Evolutionary conservation across 2,113 vertebrate genomes (phyloP).

Genomic region (Urocolius indicus): DNA sequence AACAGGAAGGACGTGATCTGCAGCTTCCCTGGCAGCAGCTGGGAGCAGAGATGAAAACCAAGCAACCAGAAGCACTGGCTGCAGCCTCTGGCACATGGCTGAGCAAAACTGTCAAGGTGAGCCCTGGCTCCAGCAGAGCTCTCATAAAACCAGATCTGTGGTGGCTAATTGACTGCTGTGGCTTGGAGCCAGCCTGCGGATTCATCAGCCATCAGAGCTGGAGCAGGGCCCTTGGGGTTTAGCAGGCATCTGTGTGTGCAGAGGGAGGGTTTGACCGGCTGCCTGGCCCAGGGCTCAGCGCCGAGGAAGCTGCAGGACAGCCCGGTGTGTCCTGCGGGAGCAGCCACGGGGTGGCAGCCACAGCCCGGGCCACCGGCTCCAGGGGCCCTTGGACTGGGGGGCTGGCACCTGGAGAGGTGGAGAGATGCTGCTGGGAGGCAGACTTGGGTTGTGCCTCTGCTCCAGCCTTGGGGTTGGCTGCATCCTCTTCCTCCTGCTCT

Average conservation of each 20-base stretch:
- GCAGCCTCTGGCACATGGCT: not conserved
- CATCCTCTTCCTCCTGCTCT: not conserved
- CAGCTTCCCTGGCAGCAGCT: not conserved
- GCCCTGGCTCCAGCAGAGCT: not conserved
- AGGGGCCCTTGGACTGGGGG: no score
- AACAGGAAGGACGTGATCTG: not conserved
- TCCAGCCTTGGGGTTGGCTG: not conserved
- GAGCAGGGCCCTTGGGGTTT: not conserved
- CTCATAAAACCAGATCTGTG: no score
- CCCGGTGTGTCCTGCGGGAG: no score
- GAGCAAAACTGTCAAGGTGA: not conserved
- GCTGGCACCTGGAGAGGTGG: rapidly evolving
- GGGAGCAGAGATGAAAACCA: not conserved
- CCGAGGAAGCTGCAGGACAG: not conserved
- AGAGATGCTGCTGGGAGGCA: not conserved
- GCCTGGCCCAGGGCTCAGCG: not conserved
- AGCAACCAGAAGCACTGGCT: not conserved
- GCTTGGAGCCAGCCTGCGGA: not conserved
- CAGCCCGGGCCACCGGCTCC: no score
- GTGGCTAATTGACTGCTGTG: no score
- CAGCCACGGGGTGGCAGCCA: not conserved
- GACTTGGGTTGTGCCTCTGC: rapidly evolving
- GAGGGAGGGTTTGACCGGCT: no score
- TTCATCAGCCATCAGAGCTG: not conserved
- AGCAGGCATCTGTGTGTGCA: not conserved